These are phyloP conservation scores for Etheostoma nigrum DNA, from an alignment of 2,797 vertebrate genomes.

Conservation along the genomic window DNA sequence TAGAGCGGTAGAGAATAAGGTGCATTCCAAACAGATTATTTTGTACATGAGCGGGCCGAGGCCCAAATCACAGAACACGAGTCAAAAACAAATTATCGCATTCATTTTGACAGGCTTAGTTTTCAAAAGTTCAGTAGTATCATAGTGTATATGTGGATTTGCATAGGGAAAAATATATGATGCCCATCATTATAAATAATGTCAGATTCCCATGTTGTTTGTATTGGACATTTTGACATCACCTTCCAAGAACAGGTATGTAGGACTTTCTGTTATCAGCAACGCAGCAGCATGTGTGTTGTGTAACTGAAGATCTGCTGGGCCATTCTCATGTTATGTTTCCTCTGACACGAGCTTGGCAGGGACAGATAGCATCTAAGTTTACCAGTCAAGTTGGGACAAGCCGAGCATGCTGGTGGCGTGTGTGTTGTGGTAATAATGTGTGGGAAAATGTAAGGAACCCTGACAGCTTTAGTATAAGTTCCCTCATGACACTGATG, in stretches of 20 bases:
- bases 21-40: no score
- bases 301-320: slow-evolving; percentile 14
- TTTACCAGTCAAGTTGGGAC: slow-evolving; percentile 29
- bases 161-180: background rate
- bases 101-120: no score
- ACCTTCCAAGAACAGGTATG: slow-evolving; percentile 6
- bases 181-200: no score
- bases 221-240: background rate
- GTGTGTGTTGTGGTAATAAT: background rate
- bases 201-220: slow-evolving; percentile 6
- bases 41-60: no score
- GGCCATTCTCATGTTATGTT: background rate
- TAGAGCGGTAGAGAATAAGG: no score
- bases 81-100: no score
- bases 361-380: slow-evolving; percentile 34
- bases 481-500: background rate
- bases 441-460: background rate
- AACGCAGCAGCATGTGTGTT: slow-evolving; percentile 12
- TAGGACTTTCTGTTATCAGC: slow-evolving; percentile 21
- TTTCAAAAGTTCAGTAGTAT: no score
- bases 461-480: background rate
- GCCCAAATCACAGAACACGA: no score
- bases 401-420: background rate
- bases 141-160: background rate
- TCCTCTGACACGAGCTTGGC: slow-evolving; percentile 11